phyloP scores from a whole-genome alignment of 2,797 vertebrate species.

The Epinephelus coioides region DNA sequence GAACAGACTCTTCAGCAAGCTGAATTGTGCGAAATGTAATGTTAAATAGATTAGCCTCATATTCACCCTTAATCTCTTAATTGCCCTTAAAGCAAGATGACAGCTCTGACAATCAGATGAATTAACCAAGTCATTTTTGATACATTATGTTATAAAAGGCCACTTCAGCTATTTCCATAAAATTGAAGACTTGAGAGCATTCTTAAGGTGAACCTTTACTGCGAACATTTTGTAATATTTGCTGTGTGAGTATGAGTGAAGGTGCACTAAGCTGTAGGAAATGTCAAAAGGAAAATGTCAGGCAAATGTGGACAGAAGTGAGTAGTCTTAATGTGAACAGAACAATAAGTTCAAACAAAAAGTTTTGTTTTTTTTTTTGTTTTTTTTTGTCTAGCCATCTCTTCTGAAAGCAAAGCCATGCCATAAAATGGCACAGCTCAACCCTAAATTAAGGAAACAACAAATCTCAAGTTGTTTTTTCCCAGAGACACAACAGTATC shows the following conservation, averaged over 20 bases:
- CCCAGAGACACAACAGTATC: slow-evolving; percentile 49
- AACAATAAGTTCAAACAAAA: too few relatives aligned
- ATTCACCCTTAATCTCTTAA: neutral
- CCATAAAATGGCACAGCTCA: slow-evolving; percentile 26
- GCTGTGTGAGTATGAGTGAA: accelerated
- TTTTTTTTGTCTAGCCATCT: neutral
- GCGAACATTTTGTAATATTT: neutral
- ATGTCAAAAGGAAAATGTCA: neutral
- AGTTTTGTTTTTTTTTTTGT: neutral
- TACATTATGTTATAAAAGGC: neutral
- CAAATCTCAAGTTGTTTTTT: slow-evolving; percentile 37
- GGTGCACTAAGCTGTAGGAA: neutral
- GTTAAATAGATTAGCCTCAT: slow-evolving; percentile 1
- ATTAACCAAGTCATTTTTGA: neutral
- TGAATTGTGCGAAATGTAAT: neutral
- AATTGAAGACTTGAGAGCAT: neutral
- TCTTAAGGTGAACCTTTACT: neutral
- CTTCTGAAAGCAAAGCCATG: neutral
- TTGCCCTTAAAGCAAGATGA: neutral
- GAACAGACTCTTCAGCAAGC: neutral
- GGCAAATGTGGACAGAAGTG: neutral
- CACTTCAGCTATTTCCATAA: neutral
- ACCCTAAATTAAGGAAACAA: slow-evolving; percentile 37
- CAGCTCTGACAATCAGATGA: neutral
- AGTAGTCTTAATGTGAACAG: neutral